These are phyloP conservation scores for Dynastes tityus DNA, from an alignment of 2,888 invertebrate genomes.

Conservation along the genomic window DNA sequence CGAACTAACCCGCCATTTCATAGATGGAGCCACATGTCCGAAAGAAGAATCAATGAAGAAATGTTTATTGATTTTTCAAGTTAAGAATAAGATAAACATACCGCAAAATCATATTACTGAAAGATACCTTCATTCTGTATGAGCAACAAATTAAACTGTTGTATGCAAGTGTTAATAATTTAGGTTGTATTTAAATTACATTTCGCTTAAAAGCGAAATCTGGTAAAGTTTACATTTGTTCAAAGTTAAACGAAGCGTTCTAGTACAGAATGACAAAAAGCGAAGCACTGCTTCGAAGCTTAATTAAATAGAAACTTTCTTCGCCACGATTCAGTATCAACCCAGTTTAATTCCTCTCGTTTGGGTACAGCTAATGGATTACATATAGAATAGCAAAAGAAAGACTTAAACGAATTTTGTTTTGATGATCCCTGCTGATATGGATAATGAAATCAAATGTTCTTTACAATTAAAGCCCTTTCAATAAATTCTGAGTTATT, in stretches of 20 bases:
- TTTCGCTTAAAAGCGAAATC: no score
- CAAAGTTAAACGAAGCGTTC: conserved; percentile 3
- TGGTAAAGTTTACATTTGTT: neutral
- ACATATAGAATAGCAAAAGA: neutral
- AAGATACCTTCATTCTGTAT: no score
- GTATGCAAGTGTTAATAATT: no score
- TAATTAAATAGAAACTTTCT: conserved; percentile 21
- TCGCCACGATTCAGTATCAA: conserved; percentile 4
- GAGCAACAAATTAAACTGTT: no score
- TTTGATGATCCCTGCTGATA: neutral
- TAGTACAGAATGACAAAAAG: neutral
- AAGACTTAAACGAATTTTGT: neutral
- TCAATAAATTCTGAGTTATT: no score
- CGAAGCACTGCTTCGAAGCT: neutral
- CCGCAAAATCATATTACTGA: no score
- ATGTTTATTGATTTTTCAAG: neutral
- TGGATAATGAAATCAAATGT: no score
- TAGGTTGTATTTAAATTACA: no score
- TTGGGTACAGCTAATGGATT: conserved; percentile 18
- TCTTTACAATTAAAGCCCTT: no score
- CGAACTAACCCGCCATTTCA: neutral
- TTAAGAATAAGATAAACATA: no score
- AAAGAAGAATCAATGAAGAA: neutral
- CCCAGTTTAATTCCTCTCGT: neutral
- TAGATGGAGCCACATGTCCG: neutral